These are phyloP conservation scores for Lagopus leucura DNA, from an alignment of 2,113 vertebrate genomes.

Conservation along the genomic window DNA sequence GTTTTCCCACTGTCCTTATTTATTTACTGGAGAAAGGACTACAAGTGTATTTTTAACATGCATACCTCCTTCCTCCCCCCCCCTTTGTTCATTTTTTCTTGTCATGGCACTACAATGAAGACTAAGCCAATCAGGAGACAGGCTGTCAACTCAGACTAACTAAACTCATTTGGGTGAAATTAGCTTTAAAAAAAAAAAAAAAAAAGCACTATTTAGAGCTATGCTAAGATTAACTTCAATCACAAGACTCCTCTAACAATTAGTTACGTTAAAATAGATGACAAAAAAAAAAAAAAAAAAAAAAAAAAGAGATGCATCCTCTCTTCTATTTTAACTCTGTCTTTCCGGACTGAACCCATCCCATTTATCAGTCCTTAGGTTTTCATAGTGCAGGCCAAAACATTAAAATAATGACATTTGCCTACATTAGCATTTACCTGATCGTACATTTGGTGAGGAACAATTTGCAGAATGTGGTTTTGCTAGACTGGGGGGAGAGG, in stretches of 20 bases:
- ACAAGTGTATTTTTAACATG: background rate
- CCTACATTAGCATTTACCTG: constrained; percentile 6
- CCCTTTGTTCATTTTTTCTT: too few species aligned
- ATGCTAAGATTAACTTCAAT: background rate
- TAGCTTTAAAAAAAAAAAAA: background rate
- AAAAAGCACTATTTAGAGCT: background rate
- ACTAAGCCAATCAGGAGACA: background rate
- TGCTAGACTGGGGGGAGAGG: background rate
- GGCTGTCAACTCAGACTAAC: background rate
- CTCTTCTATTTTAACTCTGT: background rate
- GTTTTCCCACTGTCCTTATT: background rate
- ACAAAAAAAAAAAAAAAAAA: too few species aligned
- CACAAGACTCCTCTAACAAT: background rate
- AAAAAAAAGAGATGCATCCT: background rate
- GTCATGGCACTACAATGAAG: background rate
- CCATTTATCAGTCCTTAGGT: background rate
- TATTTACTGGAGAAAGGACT: background rate
- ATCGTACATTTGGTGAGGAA: background rate
- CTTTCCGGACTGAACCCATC: background rate
- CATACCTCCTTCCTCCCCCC: background rate
- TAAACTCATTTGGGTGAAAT: background rate
- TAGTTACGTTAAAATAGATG: background rate
- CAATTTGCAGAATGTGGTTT: background rate
- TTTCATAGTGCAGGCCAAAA: background rate
- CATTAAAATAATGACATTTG: background rate